Base-by-base conservation (phyloP, 1,140 invertebrate genomes). In the Whitmania pigra region DNA sequence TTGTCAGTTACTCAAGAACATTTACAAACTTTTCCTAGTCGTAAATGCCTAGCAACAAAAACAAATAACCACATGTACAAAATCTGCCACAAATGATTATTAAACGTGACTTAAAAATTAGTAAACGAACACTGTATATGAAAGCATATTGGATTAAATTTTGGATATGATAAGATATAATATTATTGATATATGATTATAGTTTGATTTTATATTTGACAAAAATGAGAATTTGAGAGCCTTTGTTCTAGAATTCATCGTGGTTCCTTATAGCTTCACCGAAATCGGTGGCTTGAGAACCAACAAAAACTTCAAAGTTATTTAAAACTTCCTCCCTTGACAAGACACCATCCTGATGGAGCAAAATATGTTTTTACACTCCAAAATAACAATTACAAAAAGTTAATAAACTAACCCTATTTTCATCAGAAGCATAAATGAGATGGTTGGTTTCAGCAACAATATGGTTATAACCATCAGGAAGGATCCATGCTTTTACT, bases 231-330 rank as follows among this genome's bases (percentile, higher is more conserved):
- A 63, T n/a, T n/a, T n/a, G n/a, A n/a, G n/a, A n/a, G n/a, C n/a
- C 54, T 4, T 4, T 63, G 22, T 25, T 18, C 78, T 78, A 83
- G 74, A 82, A 80, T 73, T 83, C 83, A 72, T 99, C 96, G 79
- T 99, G 95, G 76, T 92, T 86, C 0, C 88, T 87, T 6, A 99
- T 83, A 15, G 94, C 94, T 81, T 97, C 93, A 0, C 96, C 96
- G 82, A 97, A 99, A 83, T 98, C 95, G 0, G 95, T 98, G 0
- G 94, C 96, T 81, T 99, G 94, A 20, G 94, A 97, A 43, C 95
- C 94, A 0, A 98, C 95, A 82, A 99, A 99, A 1, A 97, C 83
- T 81, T 99, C 95, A 81, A 97, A 97, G 80, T 97, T 97, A 54
- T 89, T 88, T 0, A 99, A 80, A 71, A 99, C 90, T 84, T 99